Base-by-base conservation (phyloP, 1,140 invertebrate genomes). In the Pogonomyrmex californicus region DNA sequence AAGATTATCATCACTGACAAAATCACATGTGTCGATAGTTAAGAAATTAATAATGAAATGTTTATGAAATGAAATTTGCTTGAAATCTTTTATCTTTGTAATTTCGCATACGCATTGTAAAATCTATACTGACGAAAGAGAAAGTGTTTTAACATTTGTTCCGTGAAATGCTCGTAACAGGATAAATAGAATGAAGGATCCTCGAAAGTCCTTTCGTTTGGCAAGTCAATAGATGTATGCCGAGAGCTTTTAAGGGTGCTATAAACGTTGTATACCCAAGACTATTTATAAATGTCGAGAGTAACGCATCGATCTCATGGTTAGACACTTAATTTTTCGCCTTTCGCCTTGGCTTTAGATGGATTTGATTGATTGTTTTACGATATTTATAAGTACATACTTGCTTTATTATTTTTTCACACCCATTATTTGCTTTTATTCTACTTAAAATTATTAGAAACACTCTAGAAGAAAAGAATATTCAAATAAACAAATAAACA, bases 281-380 rank as follows among this genome's bases (percentile, higher is more conserved):
- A 60, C 79, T 83, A 83, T 83, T 83, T 83, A 83, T 83, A 75
- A 83, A 83, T 62, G 79, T 83, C 79, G 33, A 49, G 68, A 60
- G 33, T 83, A 75, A 60, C 68, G 68, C 56, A 83, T 83, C 79
- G 79, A 83, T 75, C 68, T 83, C 68, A 44, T 3, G 79, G 30
- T 62, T 75, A 49, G 79, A 83, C 79, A 83, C 79, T 83, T 83
- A 83, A 83, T 83, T 83, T 83, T 75, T 83, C 79, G 79, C 68
- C 56, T 62, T 75, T 73, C 54, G 68, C 79, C 54, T 75, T 75
- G 38, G 6, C 54, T 47, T 60, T 23, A 38, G 9, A 10, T 47
- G 30, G 44, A 60, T 60, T 75, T 75, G 68, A 83, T 75, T 23
- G 54, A 83, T 83, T 75, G 33, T 75, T 73, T 60, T 38, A 38